Percentiles rank a stretch among this genome's conserved stretches.
phyloP scores from a whole-genome alignment of 2,888 invertebrate species.

The Agrochola circellaris region DNA sequence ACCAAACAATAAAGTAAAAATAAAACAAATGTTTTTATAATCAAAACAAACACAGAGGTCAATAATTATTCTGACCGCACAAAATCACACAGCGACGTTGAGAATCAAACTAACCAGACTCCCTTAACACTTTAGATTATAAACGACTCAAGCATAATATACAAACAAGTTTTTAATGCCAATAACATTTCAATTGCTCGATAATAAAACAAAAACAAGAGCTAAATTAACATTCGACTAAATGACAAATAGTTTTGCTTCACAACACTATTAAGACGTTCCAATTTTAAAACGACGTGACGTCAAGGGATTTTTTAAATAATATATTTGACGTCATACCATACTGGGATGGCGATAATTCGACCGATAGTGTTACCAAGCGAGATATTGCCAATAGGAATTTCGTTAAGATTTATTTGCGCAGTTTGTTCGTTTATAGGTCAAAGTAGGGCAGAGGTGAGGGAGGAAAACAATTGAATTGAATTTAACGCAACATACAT shows the following conservation, averaged over 20 bases:
- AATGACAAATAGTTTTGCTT: conserved; percentile 34
- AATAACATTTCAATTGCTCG: conserved; percentile 72
- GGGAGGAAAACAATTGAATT: not conserved
- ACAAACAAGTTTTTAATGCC: conserved; percentile 69
- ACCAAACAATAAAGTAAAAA: conserved; percentile 33
- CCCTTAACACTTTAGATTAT: conserved; percentile 69
- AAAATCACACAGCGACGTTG: conserved; percentile 59
- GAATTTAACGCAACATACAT: not conserved
- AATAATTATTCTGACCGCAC: conserved; percentile 60
- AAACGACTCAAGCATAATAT: conserved; percentile 54
- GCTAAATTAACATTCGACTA: conserved; percentile 56
- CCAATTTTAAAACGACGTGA: conserved; percentile 58
- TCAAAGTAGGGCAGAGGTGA: conserved; percentile 33
- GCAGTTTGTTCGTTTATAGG: conserved; percentile 48
- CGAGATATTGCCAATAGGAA: conserved; percentile 31
- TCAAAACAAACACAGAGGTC: conserved; percentile 65
- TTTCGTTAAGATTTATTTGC: conserved; percentile 40
- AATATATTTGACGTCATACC: conserved; percentile 64
- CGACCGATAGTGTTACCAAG: conserved; percentile 53
- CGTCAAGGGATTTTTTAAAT: conserved; percentile 67
- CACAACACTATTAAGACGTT: conserved; percentile 46
- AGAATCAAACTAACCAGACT: conserved; percentile 68
- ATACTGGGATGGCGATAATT: conserved; percentile 55
- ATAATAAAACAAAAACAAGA: conserved; percentile 70
- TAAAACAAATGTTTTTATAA: conserved; percentile 35